Evolutionary conservation across 2,113 vertebrate genomes (phyloP), one percentile per base, ranked within the genome.

Genomic region (Vimba vimba): DNA sequence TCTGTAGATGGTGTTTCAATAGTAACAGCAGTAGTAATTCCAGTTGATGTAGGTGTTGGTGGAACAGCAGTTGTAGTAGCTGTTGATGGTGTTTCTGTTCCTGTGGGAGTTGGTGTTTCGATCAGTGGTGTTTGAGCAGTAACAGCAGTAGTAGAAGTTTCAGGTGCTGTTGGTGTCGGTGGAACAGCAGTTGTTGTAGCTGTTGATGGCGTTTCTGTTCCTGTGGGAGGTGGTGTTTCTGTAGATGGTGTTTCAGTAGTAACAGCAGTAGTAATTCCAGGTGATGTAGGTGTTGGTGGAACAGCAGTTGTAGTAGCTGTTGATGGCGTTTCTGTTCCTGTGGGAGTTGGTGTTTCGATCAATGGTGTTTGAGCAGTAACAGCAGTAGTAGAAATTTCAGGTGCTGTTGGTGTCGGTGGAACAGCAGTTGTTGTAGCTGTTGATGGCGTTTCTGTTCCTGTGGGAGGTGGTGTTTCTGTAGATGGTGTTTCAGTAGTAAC

Each of bases 321-420:
- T 3, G 62, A 30, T 66, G 62, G 62, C 0, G 30, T 33, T 33
- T 33, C 30, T 33, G 9, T 30, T 66, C 3, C 25, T 27, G 50
- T 12, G 1, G 60, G 4, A 27, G 60, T n/a, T 27, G n/a, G 0
- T 2, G 60, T 12, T n/a, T 0, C n/a, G 9, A 0, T 23, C 2
- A 7, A 9, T 59, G 55, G 19, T 57, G 55, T 62, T 2, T 11
- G 1, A 27, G 1, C 1, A 62, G 60, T 62, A 62, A 62, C n/a
- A 27, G 60, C 60, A 13, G n/a, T 62, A 27, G 60, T 62, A 62
- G 27, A 27, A 27, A 27, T 10, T 62, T 0, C 60, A 25, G 60
- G 11, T 13, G 60, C 6, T 62, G 60, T 27, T 5, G 60, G 60
- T 62, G 60, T 62, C 0, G 60, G 4, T 27, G 11, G n/a, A 62